These are phyloP conservation scores for Drosophila stalkeri DNA, from an alignment of 2,888 invertebrate species.

Conservation along the genomic window DNA sequence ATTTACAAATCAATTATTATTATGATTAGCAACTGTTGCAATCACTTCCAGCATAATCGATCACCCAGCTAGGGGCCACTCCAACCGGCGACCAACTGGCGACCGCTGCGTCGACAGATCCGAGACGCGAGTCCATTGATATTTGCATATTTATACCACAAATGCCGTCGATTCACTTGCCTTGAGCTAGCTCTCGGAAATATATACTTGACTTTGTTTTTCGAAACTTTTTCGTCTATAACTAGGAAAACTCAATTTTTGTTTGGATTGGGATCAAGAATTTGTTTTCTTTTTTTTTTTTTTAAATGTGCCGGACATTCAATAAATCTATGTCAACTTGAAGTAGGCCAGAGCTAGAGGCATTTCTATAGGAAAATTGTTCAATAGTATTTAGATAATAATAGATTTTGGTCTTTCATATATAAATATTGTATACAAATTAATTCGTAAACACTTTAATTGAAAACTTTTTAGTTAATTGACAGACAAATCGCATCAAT, in stretches of 20 bases:
- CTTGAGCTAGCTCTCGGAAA: conserved; percentile 15
- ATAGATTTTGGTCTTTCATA: not conserved
- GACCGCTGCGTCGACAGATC: conserved; percentile 41
- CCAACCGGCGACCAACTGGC: conserved; percentile 47
- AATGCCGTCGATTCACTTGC: conserved; percentile 37
- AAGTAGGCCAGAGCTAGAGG: not conserved
- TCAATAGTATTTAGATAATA: not conserved
- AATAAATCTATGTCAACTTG: conserved; percentile 8
- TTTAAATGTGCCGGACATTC: not conserved
- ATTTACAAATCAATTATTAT: conserved; percentile 78
- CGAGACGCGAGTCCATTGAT: conserved; percentile 30
- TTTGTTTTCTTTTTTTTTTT: too few relatives aligned
- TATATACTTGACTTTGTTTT: conserved; percentile 8
- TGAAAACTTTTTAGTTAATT: not conserved
- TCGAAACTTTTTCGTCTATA: not conserved
- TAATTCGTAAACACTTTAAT: not conserved
- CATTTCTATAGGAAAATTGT: not conserved
- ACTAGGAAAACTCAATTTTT: conserved; percentile 10
- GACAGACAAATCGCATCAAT: not conserved
- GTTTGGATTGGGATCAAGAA: conserved; percentile 8
- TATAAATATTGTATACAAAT: not conserved
- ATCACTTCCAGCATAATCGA: conserved; percentile 75
- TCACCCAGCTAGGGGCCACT: conserved; percentile 70
- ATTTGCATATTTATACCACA: conserved; percentile 58
- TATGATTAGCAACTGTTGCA: conserved; percentile 64